These are phyloP conservation scores for Chromoteleia sp. DNA, from an alignment of 2,888 invertebrate genomes.

Conservation along the genomic window DNA sequence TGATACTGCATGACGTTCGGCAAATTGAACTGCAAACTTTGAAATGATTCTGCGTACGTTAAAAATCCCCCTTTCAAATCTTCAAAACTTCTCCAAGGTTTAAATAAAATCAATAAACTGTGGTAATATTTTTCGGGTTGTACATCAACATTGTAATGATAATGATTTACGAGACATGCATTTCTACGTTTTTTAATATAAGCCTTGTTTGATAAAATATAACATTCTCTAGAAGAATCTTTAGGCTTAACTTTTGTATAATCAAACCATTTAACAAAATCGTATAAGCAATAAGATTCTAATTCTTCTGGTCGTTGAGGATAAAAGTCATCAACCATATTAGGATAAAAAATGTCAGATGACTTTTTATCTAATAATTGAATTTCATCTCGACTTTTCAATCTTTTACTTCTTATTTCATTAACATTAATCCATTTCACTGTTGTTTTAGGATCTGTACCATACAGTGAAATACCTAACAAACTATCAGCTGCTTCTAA, in stretches of 20 bases:
- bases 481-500: slow-evolving; percentile 78
- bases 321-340: slow-evolving; percentile 75
- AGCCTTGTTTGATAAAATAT: background rate
- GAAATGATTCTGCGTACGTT: slow-evolving; percentile 4
- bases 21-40: background rate
- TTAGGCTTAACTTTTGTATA: slow-evolving; percentile 29
- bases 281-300: slow-evolving; percentile 64
- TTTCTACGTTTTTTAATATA: slow-evolving; percentile 66
- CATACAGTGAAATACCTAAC: slow-evolving; percentile 77
- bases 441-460: slow-evolving; percentile 77
- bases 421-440: slow-evolving; percentile 78
- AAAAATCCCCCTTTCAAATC: background rate
- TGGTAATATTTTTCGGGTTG: slow-evolving; percentile 73
- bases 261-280: slow-evolving; percentile 68
- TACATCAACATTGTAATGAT: slow-evolving; percentile 68
- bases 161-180: slow-evolving; percentile 76
- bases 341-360: slow-evolving; percentile 74
- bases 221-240: slow-evolving; percentile 13
- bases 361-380: slow-evolving; percentile 64
- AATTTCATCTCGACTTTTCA: slow-evolving; percentile 30
- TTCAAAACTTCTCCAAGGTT: slow-evolving; percentile 70
- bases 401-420: slow-evolving; percentile 48
- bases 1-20: background rate
- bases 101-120: slow-evolving; percentile 3
- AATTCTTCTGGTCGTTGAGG: slow-evolving; percentile 74